Base-by-base conservation (phyloP, 1,140 invertebrate genomes). In the Trialeurodes vaporariorum region DNA sequence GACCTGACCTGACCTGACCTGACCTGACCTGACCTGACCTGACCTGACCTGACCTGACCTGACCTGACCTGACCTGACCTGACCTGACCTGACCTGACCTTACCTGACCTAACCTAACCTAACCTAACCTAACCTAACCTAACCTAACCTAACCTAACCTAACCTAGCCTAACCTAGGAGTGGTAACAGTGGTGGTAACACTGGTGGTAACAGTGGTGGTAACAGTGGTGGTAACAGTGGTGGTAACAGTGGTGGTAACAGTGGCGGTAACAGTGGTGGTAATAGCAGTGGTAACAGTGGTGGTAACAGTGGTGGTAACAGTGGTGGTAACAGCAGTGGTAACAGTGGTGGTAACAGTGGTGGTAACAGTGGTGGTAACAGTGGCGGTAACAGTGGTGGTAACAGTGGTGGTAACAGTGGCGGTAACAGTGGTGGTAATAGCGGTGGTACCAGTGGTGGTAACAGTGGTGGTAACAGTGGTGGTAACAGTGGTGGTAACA, bases 201-300 rank as follows among this genome's bases (percentile, higher is more conserved):
- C n/a, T n/a, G n/a, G n/a, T n/a, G n/a, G n/a, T n/a, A n/a, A 58
- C n/a, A 58, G 49, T n/a, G n/a, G n/a, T n/a, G n/a, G 49, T n/a
- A 58, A n/a, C n/a, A 58, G 49, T 58, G n/a, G 49, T n/a, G n/a
- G 49, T 58, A 58, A n/a, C 49, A 58, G 49, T 58, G n/a, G 49
- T n/a, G n/a, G 49, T n/a, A 58, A n/a, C 49, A 58, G n/a, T 58
- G n/a, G 49, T 58, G n/a, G 49, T n/a, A 58, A n/a, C n/a, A 58
- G 49, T n/a, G n/a, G 49, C 49, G n/a, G 49, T 58, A 58, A n/a
- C 49, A 58, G 49, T 58, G n/a, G 49, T n/a, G n/a, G 49, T n/a
- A 58, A 58, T 58, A 58, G 49, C n/a, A 58, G 49, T n/a, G n/a
- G n/a, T 11, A 12, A 58, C 11, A 11, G n/a, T 11, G 11, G n/a